These are phyloP conservation scores for Diorhabda elongata DNA, from an alignment of 1,140 invertebrate species.

Conservation along the genomic window DNA sequence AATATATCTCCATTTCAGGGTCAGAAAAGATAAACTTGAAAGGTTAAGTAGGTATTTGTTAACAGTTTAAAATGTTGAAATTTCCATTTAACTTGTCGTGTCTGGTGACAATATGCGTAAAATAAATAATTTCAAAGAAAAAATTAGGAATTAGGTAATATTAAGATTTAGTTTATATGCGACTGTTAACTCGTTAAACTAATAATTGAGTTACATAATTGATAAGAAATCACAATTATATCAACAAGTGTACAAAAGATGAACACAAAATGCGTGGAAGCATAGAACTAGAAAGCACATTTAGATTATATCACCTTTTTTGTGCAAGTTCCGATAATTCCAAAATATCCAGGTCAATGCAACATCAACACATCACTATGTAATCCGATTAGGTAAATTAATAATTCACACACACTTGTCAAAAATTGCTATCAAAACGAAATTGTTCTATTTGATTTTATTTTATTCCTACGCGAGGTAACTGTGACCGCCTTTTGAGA, in stretches of 20 bases:
- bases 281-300: no score
- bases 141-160: no score
- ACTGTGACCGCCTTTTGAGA: conserved; percentile 40
- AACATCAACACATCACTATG: conserved; percentile 18
- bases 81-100: no score
- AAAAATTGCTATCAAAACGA: conserved; percentile 4
- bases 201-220: no score
- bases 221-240: no score
- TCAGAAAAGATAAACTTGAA: not conserved
- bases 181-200: no score
- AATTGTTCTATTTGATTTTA: not conserved
- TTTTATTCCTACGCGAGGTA: conserved; percentile 34
- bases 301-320: not conserved
- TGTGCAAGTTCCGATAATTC: not conserved
- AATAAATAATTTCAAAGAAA: no score
- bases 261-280: no score
- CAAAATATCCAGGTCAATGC: conserved; percentile 19
- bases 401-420: conserved; percentile 6
- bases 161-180: no score
- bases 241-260: no score
- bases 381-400: conserved; percentile 14
- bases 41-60: not conserved
- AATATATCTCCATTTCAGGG: not conserved
- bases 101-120: no score
- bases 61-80: no score